A percentile compares a stretch with the other conserved stretches of the same genome.
phyloP scores from a whole-genome alignment of 2,113 vertebrate species.

The Neolamprologus variostigma region DNA sequence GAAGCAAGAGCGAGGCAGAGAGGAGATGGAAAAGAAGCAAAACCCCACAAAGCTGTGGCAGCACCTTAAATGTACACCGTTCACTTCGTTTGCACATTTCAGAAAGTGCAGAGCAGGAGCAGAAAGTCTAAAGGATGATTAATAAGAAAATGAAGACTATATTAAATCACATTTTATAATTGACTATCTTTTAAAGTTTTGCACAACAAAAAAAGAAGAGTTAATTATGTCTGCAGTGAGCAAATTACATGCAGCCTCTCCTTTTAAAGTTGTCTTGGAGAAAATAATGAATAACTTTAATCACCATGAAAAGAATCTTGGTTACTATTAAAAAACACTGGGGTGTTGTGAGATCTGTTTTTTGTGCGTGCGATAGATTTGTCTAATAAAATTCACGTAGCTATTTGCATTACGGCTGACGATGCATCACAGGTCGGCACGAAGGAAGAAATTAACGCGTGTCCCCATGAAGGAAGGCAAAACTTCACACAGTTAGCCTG shows the following conservation, averaged over 20 bases:
- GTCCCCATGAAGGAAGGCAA: background rate
- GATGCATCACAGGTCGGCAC: background rate
- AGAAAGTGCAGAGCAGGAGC: background rate
- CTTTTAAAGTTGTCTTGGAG: background rate
- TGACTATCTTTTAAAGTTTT: background rate
- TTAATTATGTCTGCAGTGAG: background rate
- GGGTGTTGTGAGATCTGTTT: background rate
- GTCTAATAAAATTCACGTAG: background rate
- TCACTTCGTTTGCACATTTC: background rate
- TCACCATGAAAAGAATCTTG: background rate
- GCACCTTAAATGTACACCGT: background rate
- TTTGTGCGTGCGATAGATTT: background rate
- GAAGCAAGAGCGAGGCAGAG: background rate
- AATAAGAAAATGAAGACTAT: background rate
- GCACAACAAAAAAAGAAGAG: background rate
- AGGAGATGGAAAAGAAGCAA: background rate
- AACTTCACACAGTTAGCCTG: conserved; percentile 22
- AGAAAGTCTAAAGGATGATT: background rate
- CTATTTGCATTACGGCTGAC: background rate
- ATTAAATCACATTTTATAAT: background rate
- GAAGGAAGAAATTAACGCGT: background rate
- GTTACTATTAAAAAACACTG: background rate
- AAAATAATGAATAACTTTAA: background rate
- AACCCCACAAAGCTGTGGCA: background rate
- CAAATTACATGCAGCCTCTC: background rate